Base-by-base conservation (phyloP, 2,113 vertebrate genomes). In the Dromaius novaehollandiae region DNA sequence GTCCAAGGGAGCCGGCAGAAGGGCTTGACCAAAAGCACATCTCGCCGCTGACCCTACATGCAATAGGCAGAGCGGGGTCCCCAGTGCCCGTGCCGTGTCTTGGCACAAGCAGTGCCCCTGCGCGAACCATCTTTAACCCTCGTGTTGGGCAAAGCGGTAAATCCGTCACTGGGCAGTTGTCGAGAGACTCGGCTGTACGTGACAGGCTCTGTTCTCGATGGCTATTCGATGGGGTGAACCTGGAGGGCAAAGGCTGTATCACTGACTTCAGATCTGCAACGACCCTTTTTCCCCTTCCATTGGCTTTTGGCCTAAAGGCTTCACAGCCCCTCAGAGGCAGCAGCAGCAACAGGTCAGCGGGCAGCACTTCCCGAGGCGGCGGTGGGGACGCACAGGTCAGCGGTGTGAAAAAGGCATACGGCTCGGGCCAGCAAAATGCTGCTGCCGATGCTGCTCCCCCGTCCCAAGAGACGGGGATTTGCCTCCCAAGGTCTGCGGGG, bases 341-440 rank as follows among this genome's bases (percentile, higher is more conserved):
- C 44, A 4, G 6, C 9, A 4, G 20, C 32, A 22, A 25, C 44
- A 70, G 68, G 21, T n/a, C 13, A 50, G 44, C 8, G 5, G 44
- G 13, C 21, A 46, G 32, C 19, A 7, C 28, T 28, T 42, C 42
- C 46, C 6, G 2, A 32, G 16, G 15, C n/a, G n/a, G 12, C 32
- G 6, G 5, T 0, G 0, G 28, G 11, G 7, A 18, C 25, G 15
- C 34, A 55, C 60, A 63, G 36, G 15, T 25, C n/a, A 14, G 51
- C 0, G 15, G 61, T 10, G 28, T 2, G 7, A 13, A 48, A 38
- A 12, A 5, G 0, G 4, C 60, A 32, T 10, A 26, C 0, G 0
- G 58, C 77, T 86, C 32, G 11, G 55, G 11, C 9, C 40, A 46
- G 64, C 2, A 3, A 24, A 65, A 65, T 0, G 0, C 60, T n/a